These are phyloP conservation scores for Drosophila quadrilineata DNA, from an alignment of 1,140 invertebrate species.

Conservation along the genomic window DNA sequence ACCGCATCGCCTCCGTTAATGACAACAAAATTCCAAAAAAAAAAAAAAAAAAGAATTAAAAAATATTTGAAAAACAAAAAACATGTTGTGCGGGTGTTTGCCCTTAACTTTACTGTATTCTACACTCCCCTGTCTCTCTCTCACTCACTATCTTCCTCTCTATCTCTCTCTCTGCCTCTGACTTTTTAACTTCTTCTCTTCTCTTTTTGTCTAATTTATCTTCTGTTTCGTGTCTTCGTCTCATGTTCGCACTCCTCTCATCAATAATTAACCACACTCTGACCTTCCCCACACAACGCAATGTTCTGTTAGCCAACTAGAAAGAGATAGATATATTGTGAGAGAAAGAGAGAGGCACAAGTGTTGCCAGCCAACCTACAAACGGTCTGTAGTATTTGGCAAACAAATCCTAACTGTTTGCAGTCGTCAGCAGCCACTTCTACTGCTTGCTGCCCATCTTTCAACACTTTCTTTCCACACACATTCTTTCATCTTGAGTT, in stretches of 20 bases:
- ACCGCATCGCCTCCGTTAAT: constrained; percentile 21
- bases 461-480: constrained; percentile 25
- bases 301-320: constrained; percentile 19
- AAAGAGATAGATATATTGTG: no score
- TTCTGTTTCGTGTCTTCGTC: neutral
- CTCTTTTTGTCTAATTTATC: no score
- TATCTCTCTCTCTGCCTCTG: neutral
- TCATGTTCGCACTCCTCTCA: no score
- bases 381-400: constrained; percentile 38
- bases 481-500: neutral
- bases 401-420: constrained; percentile 47
- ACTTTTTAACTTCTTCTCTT: neutral
- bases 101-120: no score
- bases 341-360: neutral
- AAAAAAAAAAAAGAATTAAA: neutral
- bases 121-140: neutral
- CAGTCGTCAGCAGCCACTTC: constrained; percentile 37
- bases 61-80: neutral
- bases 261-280: constrained; percentile 63
- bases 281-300: constrained; percentile 42
- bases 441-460: no score
- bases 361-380: constrained; percentile 22
- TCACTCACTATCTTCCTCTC: neutral
- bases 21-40: constrained; percentile 14
- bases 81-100: constrained; percentile 32